A percentile compares a stretch with the other conserved stretches of the same genome.
Evolutionary conservation across 1,140 invertebrate genomes (phyloP).

Genomic region (Phenacoccus solenopsis): DNA sequence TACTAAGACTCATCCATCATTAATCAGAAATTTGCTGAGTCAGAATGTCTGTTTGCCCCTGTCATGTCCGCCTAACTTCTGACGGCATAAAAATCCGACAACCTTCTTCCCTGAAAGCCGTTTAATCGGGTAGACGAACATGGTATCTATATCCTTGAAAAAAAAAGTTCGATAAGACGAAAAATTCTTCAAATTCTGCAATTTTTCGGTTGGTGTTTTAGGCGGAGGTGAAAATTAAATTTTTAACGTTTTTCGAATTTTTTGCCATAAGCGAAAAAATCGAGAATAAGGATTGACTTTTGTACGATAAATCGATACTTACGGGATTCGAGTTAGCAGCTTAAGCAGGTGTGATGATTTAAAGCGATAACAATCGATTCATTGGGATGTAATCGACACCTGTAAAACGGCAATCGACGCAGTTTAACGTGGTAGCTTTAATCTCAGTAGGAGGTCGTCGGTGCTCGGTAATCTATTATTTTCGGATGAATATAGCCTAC

Average conservation of each 20-base stretch:
- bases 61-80: slow-evolving; percentile 16
- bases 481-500: neutral
- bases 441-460: neutral
- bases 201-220: too few relatives aligned
- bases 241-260: too few relatives aligned
- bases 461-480: neutral
- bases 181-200: neutral
- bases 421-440: neutral
- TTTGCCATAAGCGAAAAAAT: too few relatives aligned
- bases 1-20: slow-evolving; percentile 15
- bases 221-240: too few relatives aligned
- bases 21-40: slow-evolving; percentile 15
- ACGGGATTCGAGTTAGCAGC: too few relatives aligned
- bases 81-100: slow-evolving; percentile 17
- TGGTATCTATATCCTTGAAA: slow-evolving; percentile 14
- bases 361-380: too few relatives aligned
- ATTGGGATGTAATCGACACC: neutral
- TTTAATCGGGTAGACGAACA: slow-evolving; percentile 17
- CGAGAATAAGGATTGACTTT: too few relatives aligned
- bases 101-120: slow-evolving; percentile 1
- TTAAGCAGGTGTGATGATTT: too few relatives aligned
- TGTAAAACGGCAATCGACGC: neutral
- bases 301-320: too few relatives aligned
- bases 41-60: slow-evolving; percentile 17
- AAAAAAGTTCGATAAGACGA: neutral